Evolutionary conservation across 2,113 vertebrate genomes (phyloP), one percentile per base, ranked within the genome.

Genomic region (Laterallus jamaicensis): DNA sequence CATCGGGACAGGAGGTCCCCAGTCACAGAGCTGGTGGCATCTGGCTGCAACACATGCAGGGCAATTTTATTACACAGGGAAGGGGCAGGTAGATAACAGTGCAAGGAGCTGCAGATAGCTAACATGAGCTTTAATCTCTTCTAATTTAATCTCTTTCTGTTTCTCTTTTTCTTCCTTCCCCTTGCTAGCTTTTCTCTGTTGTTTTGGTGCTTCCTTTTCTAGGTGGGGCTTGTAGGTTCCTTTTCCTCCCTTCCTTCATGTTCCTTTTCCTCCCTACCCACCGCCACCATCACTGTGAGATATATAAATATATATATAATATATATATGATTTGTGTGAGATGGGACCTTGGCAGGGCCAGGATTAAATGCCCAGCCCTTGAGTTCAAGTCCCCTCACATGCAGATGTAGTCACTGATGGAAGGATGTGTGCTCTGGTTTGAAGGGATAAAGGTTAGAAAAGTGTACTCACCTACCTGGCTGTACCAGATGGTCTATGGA

Each of bases 1-100:
- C 59, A 73, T 32, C 24, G 37, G 49, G 24, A 49, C 44, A 67
- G 24, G n/a, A 78, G 21, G 54, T n/a, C 13, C 26, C 28, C 42
- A 31, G 4, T 18, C 26, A 11, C 37, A 50, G 25, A 89, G 47
- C 15, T 32, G 11, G 28, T 20, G 47, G 18, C 26, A 50, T 14
- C 40, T 66, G 73, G 55, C n/a, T 70, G 18, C 5, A 6, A 52
- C 0, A 0, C 31, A 28, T 14, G 44, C 44, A 69, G 24, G 20
- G 54, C 20, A 55, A 16, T 81, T 35, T 60, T 39, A 20, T 67
- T 40, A 50, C 37, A 55, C 20, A 39, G 55, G 52, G 35, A 78
- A 44, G 17, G 2, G 6, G 62, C 40, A 78, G 11, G 19, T 31
- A 54, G 29, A 2, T 32, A 58, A 56, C 15, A n/a, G 12, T 52